A percentile compares a stretch with the other conserved stretches of the same genome.
phyloP scores from a whole-genome alignment of 2,797 vertebrate genomes.

The Menidia menidia region DNA sequence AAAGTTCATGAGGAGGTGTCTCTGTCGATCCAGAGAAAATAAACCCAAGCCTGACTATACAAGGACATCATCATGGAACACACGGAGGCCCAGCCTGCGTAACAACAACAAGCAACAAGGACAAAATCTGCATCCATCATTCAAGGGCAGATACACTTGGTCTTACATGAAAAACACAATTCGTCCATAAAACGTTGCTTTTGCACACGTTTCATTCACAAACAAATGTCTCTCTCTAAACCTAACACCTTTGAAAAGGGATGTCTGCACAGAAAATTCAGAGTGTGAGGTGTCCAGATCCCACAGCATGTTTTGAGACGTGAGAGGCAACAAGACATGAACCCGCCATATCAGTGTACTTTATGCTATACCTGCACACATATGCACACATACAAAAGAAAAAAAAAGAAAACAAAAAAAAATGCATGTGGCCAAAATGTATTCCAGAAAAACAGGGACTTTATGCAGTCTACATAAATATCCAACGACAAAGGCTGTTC shows the following conservation, averaged over 20 bases:
- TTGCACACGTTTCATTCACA: constrained; percentile 27
- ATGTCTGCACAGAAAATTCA: constrained; percentile 60
- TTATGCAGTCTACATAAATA: constrained; percentile 85
- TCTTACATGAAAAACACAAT: constrained; percentile 62
- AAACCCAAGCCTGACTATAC: constrained; percentile 80
- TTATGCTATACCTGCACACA: constrained; percentile 30
- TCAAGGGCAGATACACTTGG: constrained; percentile 65
- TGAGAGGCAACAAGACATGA: constrained; percentile 62
- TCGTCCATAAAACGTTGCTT: constrained; percentile 54
- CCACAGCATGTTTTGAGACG: constrained; percentile 52
- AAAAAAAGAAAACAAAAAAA: constrained; percentile 40
- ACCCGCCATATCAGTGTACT: constrained; percentile 42
- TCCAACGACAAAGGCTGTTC: constrained; percentile 89
- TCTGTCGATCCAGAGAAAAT: constrained; percentile 82
- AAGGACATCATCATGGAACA: constrained; percentile 79
- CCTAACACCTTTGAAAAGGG: constrained; percentile 40
- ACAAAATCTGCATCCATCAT: constrained; percentile 80
- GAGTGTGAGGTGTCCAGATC: constrained; percentile 41
- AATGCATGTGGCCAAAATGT: constrained; percentile 39
- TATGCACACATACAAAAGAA: constrained; percentile 23
- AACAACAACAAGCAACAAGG: constrained; percentile 79
- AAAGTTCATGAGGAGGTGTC: constrained; percentile 85
- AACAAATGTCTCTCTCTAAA: constrained; percentile 45
- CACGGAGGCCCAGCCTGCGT: constrained; percentile 64
- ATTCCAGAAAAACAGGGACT: constrained; percentile 56